Evolutionary conservation across 2,797 vertebrate genomes (phyloP).

Genomic region (Phyllotis vaccarum): DNA sequence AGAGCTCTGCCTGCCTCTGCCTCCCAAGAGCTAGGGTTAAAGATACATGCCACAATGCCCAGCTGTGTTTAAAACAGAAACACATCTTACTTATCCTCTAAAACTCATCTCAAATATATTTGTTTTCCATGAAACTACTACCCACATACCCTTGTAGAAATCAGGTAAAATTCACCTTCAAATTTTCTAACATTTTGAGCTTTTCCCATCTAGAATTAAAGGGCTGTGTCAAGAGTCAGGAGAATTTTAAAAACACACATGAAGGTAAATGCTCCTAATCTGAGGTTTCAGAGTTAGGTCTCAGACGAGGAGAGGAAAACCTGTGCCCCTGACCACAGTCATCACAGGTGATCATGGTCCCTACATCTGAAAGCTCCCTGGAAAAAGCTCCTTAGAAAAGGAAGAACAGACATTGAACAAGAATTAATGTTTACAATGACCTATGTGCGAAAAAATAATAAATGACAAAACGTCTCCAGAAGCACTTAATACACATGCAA

Average conservation of each 20-base stretch:
- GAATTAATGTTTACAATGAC: not conserved
- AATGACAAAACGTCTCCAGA: not conserved
- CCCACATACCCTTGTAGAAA: not conserved
- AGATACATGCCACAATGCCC: no score
- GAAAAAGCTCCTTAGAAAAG: no score
- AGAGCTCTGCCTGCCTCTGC: no score
- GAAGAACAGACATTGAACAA: not conserved
- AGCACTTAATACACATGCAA: slow-evolving; percentile 31
- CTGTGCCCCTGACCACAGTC: not conserved
- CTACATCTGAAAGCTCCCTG: not conserved
- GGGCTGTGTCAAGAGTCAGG: not conserved
- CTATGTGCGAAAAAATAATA: slow-evolving; percentile 12
- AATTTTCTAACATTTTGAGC: slow-evolving; percentile 30
- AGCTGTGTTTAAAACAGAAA: not conserved
- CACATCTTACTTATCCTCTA: not conserved
- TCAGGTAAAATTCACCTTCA: slow-evolving; percentile 34
- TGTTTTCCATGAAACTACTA: not conserved
- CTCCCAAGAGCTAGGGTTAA: no score
- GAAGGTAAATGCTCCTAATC: not conserved
- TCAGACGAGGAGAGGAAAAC: not conserved
- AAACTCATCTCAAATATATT: slow-evolving; percentile 44
- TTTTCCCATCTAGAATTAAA: slow-evolving; percentile 32
- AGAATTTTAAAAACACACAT: not conserved
- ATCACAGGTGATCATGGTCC: not conserved
- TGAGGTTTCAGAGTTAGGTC: not conserved